A percentile compares a stretch with the other conserved stretches of the same genome.
Conservation (phyloP, 2,113 vertebrate species). For the Larimichthys crocea region DNA sequence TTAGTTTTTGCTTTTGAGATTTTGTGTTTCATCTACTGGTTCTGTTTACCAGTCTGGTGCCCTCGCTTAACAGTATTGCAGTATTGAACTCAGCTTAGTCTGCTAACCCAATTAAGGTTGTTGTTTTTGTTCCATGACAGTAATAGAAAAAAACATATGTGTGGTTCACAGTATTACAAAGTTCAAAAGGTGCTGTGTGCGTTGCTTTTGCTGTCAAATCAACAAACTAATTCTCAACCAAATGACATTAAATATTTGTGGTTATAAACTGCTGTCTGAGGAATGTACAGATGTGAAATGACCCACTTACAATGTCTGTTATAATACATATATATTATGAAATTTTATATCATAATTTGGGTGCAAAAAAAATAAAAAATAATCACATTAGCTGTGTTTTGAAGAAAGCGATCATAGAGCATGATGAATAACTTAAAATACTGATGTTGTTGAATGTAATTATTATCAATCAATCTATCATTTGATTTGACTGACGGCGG, state of each 20-base stretch:
- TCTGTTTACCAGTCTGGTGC: slow-evolving; percentile 30
- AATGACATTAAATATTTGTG: not conserved
- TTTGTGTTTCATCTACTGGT: slow-evolving; percentile 31
- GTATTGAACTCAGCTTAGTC: slow-evolving; percentile 27
- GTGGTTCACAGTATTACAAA: not conserved
- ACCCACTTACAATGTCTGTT: not conserved
- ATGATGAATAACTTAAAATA: not conserved
- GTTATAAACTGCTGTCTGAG: not conserved
- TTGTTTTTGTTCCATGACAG: slow-evolving; percentile 23
- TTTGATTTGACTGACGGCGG: too few species aligned
- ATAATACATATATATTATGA: not conserved
- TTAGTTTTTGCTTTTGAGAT: slow-evolving; percentile 12
- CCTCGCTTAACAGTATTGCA: not conserved
- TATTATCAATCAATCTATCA: not conserved
- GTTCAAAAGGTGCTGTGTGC: not conserved
- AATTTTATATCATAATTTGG: not conserved
- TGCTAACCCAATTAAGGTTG: slow-evolving; percentile 30
- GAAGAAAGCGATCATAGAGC: not conserved
- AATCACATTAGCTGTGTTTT: not conserved
- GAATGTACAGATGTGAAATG: not conserved
- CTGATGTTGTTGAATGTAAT: not conserved
- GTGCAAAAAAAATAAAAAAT: not conserved
- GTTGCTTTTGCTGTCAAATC: slow-evolving; percentile 3
- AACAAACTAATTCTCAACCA: not conserved
- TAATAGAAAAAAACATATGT: slow-evolving; percentile 6